phyloP scores from a whole-genome alignment of 2,888 invertebrate genomes.

The Esperia sulphurella region DNA sequence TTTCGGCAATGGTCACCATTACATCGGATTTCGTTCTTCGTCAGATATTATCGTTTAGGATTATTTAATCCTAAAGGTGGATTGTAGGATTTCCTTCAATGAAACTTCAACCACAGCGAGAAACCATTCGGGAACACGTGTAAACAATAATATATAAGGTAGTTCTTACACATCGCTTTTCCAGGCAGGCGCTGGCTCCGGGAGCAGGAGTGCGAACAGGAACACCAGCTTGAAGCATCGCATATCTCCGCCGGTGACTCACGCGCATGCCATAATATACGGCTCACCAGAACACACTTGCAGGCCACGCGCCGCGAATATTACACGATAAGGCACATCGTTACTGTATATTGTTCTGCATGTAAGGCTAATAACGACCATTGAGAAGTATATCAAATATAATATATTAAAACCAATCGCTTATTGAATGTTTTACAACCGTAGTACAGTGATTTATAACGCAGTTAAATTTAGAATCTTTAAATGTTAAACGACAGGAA shows the following conservation, averaged over 20 bases:
- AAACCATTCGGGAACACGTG: not conserved
- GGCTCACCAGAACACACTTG: too few species aligned
- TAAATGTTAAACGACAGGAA: conserved; percentile 7
- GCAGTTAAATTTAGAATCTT: conserved; percentile 5
- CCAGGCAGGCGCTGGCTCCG: conserved; percentile 58
- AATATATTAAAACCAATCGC: too few species aligned
- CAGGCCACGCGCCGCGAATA: conserved; percentile 32
- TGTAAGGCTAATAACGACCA: conserved; percentile 36
- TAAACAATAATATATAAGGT: conserved; percentile 1
- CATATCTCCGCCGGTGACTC: conserved; percentile 55
- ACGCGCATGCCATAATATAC: conserved; percentile 28
- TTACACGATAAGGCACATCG: conserved; percentile 67
- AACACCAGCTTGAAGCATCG: conserved; percentile 45
- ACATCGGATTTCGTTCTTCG: too few species aligned
- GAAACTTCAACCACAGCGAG: too few species aligned
- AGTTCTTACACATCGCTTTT: conserved; percentile 52
- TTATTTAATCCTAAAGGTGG: too few species aligned
- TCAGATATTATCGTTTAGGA: too few species aligned
- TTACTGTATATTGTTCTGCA: conserved; percentile 46
- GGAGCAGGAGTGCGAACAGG: conserved; percentile 49
- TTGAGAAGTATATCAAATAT: not conserved
- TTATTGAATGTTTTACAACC: too few species aligned
- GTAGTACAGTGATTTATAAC: not conserved
- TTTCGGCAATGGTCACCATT: too few species aligned
- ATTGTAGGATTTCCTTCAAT: too few species aligned